Percentiles rank a stretch among this genome's conserved stretches.
Conservation (phyloP, 2,113 vertebrate genomes). For the Tyto alba region DNA sequence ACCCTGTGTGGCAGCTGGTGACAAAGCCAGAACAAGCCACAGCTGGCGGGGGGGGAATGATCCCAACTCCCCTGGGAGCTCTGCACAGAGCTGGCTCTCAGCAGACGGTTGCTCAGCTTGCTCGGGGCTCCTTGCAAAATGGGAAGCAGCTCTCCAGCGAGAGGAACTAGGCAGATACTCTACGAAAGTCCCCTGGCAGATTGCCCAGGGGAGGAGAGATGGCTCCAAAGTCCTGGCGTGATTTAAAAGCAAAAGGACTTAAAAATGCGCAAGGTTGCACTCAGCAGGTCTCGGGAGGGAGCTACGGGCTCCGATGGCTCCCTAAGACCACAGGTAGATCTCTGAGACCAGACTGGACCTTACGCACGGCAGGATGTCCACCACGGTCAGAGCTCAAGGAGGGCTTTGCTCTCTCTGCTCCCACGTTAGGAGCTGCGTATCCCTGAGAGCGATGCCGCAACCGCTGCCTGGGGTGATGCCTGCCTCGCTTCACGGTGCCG, state of each 20-base stretch:
- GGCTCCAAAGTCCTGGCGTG: neutral
- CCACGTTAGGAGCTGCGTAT: neutral
- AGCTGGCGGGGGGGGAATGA: too few relatives aligned
- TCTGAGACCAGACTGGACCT: neutral
- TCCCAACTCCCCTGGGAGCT: neutral
- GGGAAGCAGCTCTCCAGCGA: neutral
- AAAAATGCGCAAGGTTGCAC: neutral
- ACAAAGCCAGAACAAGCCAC: neutral
- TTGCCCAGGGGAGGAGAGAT: neutral
- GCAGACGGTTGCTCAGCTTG: neutral
- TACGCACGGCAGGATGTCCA: fast-evolving
- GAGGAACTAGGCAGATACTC: neutral
- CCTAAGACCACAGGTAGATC: neutral
- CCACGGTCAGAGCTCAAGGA: neutral
- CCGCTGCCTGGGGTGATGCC: neutral
- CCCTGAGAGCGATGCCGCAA: neutral
- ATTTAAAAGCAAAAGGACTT: neutral
- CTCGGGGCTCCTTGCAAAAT: neutral
- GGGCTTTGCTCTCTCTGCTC: neutral
- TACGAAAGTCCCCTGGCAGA: neutral
- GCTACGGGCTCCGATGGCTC: neutral
- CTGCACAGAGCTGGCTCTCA: neutral
- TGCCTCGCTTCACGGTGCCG: neutral
- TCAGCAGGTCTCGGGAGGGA: neutral
- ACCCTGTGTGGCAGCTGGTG: fast-evolving